Percentiles rank a stretch among this genome's conserved stretches.
phyloP scores from a whole-genome alignment of 2,888 invertebrate species.

The Keiferia lycopersicella region DNA sequence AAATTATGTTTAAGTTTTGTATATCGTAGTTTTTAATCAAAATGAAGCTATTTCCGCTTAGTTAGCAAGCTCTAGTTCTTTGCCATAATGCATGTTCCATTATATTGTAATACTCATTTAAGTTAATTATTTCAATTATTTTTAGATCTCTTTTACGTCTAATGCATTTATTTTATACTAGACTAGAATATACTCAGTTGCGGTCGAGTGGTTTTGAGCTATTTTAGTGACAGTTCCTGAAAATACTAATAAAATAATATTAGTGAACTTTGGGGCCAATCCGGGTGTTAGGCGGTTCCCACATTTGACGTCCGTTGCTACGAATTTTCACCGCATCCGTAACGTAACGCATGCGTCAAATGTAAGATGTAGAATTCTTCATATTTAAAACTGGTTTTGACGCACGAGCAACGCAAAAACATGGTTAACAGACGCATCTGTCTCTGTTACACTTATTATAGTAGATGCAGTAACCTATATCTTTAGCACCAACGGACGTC shows the following conservation, averaged over 20 bases:
- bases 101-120: constrained; percentile 78
- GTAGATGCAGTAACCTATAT: no score
- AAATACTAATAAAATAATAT: constrained; percentile 1
- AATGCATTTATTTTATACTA: constrained; percentile 79
- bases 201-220: constrained; percentile 53
- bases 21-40: constrained; percentile 65
- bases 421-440: no score
- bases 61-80: constrained; percentile 78
- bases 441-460: no score
- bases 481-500: no score
- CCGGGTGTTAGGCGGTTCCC: no score
- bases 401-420: no score
- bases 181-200: constrained; percentile 59
- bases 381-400: no score
- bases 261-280: constrained; percentile 56
- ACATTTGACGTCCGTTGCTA: no score
- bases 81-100: constrained; percentile 83
- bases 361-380: no score
- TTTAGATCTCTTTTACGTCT: constrained; percentile 80
- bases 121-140: constrained; percentile 76
- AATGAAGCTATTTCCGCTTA: constrained; percentile 79
- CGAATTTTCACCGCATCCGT: no score
- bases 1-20: constrained; percentile 48
- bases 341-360: no score
- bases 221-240: constrained; percentile 62